Evolutionary conservation across 2,797 vertebrate genomes (phyloP).

Genomic region (Acanthiza pusilla): DNA sequence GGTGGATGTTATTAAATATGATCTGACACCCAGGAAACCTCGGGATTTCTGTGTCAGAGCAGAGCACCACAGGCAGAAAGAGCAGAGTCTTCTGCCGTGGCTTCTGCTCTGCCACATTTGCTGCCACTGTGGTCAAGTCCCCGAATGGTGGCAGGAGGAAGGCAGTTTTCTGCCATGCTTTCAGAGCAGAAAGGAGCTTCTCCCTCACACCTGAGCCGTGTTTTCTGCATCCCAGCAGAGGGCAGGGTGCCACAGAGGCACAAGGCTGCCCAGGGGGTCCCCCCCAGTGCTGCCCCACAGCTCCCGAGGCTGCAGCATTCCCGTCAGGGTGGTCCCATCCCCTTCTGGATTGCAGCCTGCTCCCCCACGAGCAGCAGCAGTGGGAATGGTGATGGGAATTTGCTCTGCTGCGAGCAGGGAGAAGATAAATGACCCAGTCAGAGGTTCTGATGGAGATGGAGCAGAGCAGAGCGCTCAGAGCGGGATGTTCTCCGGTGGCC

Average conservation of each 20-base stretch:
- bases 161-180: background rate
- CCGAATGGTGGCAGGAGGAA: too few relatives aligned
- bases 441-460: constrained; percentile 24
- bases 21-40: background rate
- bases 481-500: background rate
- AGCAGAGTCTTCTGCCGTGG: background rate
- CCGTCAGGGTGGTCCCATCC: background rate
- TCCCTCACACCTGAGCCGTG: background rate
- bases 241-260: rapidly evolving
- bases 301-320: background rate
- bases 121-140: background rate
- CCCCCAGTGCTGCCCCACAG: background rate
- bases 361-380: background rate
- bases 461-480: background rate
- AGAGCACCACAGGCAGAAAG: background rate
- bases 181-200: background rate
- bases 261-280: rapidly evolving
- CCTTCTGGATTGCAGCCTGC: background rate
- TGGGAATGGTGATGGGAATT: background rate
- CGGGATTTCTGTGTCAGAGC: background rate
- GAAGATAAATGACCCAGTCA: constrained; percentile 4
- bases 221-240: background rate
- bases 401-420: background rate
- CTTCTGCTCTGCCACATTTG: background rate
- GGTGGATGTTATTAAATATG: background rate